These are phyloP conservation scores for Chelonus formosanus DNA, from an alignment of 2,888 invertebrate genomes.

Conservation along the genomic window DNA sequence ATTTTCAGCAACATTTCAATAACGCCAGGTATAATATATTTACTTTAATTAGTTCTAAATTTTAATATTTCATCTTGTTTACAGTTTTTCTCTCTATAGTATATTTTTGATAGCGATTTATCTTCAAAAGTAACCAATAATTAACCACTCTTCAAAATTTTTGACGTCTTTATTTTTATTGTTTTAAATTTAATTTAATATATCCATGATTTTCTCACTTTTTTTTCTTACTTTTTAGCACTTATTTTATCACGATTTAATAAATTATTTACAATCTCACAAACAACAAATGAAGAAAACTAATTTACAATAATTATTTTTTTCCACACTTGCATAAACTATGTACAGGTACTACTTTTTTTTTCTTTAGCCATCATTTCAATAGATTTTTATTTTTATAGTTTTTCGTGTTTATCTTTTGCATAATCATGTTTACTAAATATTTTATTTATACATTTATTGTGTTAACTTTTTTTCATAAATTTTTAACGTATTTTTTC, in stretches of 20 bases:
- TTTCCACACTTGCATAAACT: slow-evolving; percentile 43
- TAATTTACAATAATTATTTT: slow-evolving; percentile 57
- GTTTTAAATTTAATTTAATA: slow-evolving; percentile 55
- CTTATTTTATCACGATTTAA: slow-evolving; percentile 43
- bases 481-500: not conserved
- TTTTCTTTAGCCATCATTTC: slow-evolving; percentile 30
- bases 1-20: slow-evolving; percentile 30
- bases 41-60: slow-evolving; percentile 44
- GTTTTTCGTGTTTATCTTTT: slow-evolving; percentile 42
- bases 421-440: not conserved
- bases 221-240: slow-evolving; percentile 41
- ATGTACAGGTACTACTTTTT: slow-evolving; percentile 64
- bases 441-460: not conserved
- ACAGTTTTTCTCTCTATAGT: too few species aligned
- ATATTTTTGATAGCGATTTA: too few species aligned
- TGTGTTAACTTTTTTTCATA: too few species aligned
- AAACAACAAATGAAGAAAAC: slow-evolving; percentile 65
- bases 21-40: slow-evolving; percentile 64
- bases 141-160: slow-evolving; percentile 55
- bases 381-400: slow-evolving; percentile 39
- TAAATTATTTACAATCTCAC: slow-evolving; percentile 66
- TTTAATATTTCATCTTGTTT: too few species aligned
- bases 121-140: slow-evolving; percentile 61
- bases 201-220: slow-evolving; percentile 57
- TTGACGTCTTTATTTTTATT: slow-evolving; percentile 38